Base-by-base conservation (phyloP, 2,797 vertebrate genomes). In the Microhierax caerulescens region DNA sequence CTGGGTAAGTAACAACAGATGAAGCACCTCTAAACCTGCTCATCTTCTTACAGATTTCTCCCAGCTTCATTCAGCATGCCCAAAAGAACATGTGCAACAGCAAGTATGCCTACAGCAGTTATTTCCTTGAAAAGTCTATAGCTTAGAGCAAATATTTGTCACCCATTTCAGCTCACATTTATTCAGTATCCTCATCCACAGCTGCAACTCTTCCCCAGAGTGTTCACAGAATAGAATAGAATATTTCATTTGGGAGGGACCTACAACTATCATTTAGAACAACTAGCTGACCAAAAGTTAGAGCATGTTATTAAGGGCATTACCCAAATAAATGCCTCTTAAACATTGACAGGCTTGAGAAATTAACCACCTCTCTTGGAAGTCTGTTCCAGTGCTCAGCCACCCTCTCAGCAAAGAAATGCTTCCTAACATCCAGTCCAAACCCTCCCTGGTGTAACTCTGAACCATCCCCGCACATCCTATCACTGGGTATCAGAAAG, bases 401-500 rank as follows among this genome's bases (percentile, higher is more conserved):
- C 25, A 27, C 36, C 22, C 59, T 25, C 47, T 39, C 3, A 1
- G 11, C 34, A 70, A 78, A 56, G 8, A 63, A 59, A 43, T 32
- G 36, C 6, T 59, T 51, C 36, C 59, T 51, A 3, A 22, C 3
- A 5, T 19, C 3, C 7, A 54, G n/a, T 34, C 41, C 51, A 7
- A 65, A 59, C 13, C 10, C 59, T 8, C 23, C 19, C 16, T 70
- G 25, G 5, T 0, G 3, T 18, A 74, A 37, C n/a, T 73, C 27
- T 36, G 43, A 57, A 5, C 36, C 37, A 37, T 37, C 51, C 43
- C 27, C 68, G 37, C 1, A 1, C 0, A 0, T 59, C 16, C 60
- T 37, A 2, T 2, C 13, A 17, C 45, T 24, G 43, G 22, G 20
- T 23, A 5, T 15, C 15, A 50, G 5, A 15, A 13, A 50, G 43